Conservation (phyloP, 2,888 invertebrate species). For the Campoplex capitator region DNA sequence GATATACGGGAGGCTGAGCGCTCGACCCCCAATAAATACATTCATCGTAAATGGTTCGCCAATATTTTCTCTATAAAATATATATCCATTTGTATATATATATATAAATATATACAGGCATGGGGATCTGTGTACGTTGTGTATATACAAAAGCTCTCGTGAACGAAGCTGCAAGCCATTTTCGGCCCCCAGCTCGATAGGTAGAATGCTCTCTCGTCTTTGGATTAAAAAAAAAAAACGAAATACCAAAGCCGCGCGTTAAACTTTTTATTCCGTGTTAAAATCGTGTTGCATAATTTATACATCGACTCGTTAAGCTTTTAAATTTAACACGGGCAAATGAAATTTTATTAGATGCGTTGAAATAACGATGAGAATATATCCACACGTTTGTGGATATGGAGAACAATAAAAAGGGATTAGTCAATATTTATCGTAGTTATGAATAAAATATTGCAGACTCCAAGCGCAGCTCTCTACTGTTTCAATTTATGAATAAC, state of each 20-base stretch:
- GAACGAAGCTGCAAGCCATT: conserved; percentile 8
- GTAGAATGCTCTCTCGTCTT: conserved; percentile 13
- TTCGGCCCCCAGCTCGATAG: background rate
- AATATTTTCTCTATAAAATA: conserved; percentile 37
- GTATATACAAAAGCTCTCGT: conserved; percentile 21
- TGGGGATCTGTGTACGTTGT: background rate
- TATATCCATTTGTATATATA: conserved; percentile 3
- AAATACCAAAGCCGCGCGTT: conserved; percentile 14
- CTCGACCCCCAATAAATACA: conserved; percentile 69
- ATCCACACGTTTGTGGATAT: background rate
- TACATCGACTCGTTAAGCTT: conserved; percentile 14
- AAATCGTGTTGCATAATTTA: conserved; percentile 14
- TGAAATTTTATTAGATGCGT: background rate
- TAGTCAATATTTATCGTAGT: background rate
- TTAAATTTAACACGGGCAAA: conserved; percentile 19
- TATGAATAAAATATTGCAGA: background rate
- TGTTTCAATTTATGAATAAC: background rate
- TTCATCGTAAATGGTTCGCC: conserved; percentile 64
- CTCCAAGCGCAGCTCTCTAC: background rate
- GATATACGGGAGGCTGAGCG: conserved; percentile 44
- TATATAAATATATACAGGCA: too few relatives aligned
- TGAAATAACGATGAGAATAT: background rate
- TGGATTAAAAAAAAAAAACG: conserved; percentile 14
- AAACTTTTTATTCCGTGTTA: conserved; percentile 26
- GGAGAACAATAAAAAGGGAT: background rate